Base-by-base conservation (phyloP, 2,113 vertebrate species). In the Cathartes aura region DNA sequence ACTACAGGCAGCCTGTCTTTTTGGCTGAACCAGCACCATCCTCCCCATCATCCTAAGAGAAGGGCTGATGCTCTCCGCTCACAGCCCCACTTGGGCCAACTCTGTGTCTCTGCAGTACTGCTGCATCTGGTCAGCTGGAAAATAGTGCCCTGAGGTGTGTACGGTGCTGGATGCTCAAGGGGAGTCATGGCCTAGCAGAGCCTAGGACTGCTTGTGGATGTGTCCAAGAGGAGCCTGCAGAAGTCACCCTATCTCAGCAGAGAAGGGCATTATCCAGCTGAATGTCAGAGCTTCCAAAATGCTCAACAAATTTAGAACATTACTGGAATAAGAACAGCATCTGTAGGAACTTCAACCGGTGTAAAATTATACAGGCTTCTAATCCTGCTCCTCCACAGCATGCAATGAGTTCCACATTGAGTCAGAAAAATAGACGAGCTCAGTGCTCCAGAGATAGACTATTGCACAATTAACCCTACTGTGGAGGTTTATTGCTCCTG, bases 261-360 rank as follows among this genome's bases (percentile, higher is more conserved):
- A 71, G 76, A 80, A 72, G 7, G n/a, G 27, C 43, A 82, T 70
- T 89, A 89, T 47, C n/a, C 72, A 90, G 55, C 52, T 55, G 52
- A 88, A 34, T 82, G 70, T 58, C 87, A 89, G 62, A 91, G 87
- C 66, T 96, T 95, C 83, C 93, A 94, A 93, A 89, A 93, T 62
- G 45, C 81, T 82, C 81, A 55, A 58, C 76, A 94, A 80, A 96
- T 94, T 95, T 88, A 96, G 95, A 95, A 97, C 71, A 47, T 91
- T 94, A 55, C 93, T 91, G 47, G 89, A 93, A 86, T 89, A 95
- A 92, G 90, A 90, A 71, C 83, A 96, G 75, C 79, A 90, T 87
- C 73, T 87, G 47, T 74, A 91, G 78, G 75, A 95, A 75, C 84
- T 79, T 84, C 53, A 60, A 85, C 19, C 36, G 42, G 92, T 82